These are phyloP conservation scores for Megalonaias nervosa DNA, from an alignment of 1,140 invertebrate genomes.

Conservation along the genomic window DNA sequence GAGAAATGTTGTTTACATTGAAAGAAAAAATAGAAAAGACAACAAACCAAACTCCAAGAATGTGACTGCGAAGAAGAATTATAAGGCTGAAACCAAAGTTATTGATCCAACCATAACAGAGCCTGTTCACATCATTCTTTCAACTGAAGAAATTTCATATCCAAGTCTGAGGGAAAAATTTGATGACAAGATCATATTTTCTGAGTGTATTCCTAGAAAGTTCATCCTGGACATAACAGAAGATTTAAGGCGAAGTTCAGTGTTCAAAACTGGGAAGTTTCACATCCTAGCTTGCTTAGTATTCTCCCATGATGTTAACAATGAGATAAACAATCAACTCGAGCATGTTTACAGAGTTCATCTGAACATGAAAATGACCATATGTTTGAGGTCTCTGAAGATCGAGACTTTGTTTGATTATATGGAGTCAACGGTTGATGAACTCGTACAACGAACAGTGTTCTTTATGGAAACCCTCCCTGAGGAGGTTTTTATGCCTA, in stretches of 20 bases:
- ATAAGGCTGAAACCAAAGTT: background rate
- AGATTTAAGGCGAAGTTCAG: background rate
- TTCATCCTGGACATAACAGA: constrained; percentile 26
- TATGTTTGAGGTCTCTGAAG: constrained; percentile 4
- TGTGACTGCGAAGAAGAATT: no score
- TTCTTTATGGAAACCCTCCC: constrained; percentile 35
- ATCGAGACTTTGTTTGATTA: constrained; percentile 37
- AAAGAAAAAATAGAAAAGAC: background rate
- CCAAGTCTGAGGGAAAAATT: background rate
- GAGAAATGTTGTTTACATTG: background rate
- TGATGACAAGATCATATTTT: constrained; percentile 10
- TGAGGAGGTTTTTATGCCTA: background rate
- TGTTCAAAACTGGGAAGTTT: background rate
- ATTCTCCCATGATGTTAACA: constrained; percentile 26
- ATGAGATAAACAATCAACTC: constrained; percentile 25
- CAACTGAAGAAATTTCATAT: constrained; percentile 4
- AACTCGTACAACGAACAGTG: constrained; percentile 24
- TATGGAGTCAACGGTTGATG: constrained; percentile 31
- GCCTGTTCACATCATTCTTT: constrained; percentile 14
- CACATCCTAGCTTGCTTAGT: constrained; percentile 13
- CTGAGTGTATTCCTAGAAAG: constrained; percentile 32
- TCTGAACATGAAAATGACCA: constrained; percentile 13
- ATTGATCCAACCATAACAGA: background rate
- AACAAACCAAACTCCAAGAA: background rate
- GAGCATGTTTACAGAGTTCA: constrained; percentile 26